Conservation (phyloP, 2,113 vertebrate species). For the Hippoglossus stenolepis region DNA sequence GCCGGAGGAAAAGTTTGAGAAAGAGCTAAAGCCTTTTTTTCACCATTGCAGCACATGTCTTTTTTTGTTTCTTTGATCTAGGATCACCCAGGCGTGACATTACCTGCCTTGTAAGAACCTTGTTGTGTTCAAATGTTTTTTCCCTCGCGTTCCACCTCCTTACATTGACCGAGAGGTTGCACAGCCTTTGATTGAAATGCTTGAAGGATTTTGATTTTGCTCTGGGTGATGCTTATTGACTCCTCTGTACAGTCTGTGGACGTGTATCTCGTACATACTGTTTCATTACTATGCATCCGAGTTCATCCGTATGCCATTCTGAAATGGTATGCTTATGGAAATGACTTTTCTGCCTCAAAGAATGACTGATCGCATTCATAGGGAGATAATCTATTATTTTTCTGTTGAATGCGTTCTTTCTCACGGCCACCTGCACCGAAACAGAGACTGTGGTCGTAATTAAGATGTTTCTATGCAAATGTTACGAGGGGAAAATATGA, state of each 20-base stretch:
- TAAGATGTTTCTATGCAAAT: slow-evolving; percentile 67
- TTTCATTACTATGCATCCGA: slow-evolving; percentile 69
- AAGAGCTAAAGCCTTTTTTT: background rate
- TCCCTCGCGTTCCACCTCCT: slow-evolving; percentile 1
- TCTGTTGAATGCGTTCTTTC: slow-evolving; percentile 14
- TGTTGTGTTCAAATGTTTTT: slow-evolving; percentile 23
- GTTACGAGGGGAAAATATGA: slow-evolving; percentile 31
- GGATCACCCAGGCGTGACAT: slow-evolving; percentile 25
- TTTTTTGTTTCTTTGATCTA: slow-evolving; percentile 32
- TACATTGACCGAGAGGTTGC: slow-evolving; percentile 28
- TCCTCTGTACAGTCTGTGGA: slow-evolving; percentile 41
- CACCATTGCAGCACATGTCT: background rate
- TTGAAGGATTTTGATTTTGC: slow-evolving; percentile 55
- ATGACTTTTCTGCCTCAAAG: slow-evolving; percentile 45
- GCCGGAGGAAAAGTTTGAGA: background rate
- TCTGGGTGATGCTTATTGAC: slow-evolving; percentile 54
- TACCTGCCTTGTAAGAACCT: slow-evolving; percentile 20
- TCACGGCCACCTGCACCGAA: slow-evolving; percentile 39
- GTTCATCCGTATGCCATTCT: slow-evolving; percentile 78
- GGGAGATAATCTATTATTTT: slow-evolving; percentile 50
- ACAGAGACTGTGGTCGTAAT: slow-evolving; percentile 40
- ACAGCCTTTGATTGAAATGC: slow-evolving; percentile 58
- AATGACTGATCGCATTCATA: slow-evolving; percentile 51
- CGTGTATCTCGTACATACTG: slow-evolving; percentile 46
- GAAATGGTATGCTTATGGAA: slow-evolving; percentile 71